Evolutionary conservation across 1,140 invertebrate species (phyloP), one percentile per base, ranked within the genome.

Genomic region (Zaprionus inermis): DNA sequence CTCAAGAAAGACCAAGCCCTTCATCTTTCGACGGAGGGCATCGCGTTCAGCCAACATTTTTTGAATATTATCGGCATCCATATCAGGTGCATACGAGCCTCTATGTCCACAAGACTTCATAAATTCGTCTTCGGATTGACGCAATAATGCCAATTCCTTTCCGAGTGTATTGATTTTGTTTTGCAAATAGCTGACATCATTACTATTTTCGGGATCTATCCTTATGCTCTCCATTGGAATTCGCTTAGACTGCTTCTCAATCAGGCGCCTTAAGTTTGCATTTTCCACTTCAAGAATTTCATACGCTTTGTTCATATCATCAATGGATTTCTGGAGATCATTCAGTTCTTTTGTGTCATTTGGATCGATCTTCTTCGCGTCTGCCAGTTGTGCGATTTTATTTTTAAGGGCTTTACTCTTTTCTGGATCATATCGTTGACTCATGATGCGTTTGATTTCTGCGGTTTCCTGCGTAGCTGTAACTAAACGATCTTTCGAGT

Each of bases 221-320:
- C 24, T 30, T 2, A 91, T 71, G 51, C 41, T 71, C 2, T 90
- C 79, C 67, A 91, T 55, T 2, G 65, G 44, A 6, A 46, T 65
- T 5, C 90, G 84, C 11, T 51, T 64, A 0, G 83, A 74, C 18
- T 86, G 79, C 34, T 91, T 91, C 11, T 90, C 91, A 30, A 91
- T 76, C 11, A 91, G 57, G 10, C 84, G 67, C 57, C 84, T 89
- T 0, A 91, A 72, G 38, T 79, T 83, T 6, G 52, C 74, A 67
- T 92, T 92, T 46, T 92, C 81, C 3, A 81, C 74, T 41, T 83
- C 72, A 0, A 86, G 58, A n/a, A 90, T 81, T 11, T 91, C 86
- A 41, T 82, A 76, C 0, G 81, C 78, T 54, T 81, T 91, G 61
- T 81, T 82, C 72, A 91, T 78, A 54, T 90, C 81, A 55, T 91